A percentile compares a stretch with the other conserved stretches of the same genome.
Evolutionary conservation across 2,888 invertebrate species (phyloP).

Genomic region (Polydrusus cervinus): DNA sequence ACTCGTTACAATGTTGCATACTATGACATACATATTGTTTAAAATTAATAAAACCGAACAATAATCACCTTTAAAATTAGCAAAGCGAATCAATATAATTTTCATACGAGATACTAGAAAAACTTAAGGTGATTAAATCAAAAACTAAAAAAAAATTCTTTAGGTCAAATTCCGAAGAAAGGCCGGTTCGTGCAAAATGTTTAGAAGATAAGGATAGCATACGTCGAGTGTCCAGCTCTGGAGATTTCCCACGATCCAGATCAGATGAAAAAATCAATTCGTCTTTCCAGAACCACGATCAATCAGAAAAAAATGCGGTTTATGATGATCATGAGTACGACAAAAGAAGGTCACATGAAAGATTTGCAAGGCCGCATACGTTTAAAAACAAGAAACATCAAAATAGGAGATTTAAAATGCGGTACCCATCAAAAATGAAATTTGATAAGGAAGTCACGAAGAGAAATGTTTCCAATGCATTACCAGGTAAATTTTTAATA

Average conservation of each 20-base stretch:
- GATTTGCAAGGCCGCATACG: slow-evolving; percentile 77
- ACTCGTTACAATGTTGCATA: too few relatives aligned
- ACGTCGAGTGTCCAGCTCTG: slow-evolving; percentile 78
- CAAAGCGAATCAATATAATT: too few relatives aligned
- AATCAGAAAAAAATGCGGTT: slow-evolving; percentile 58
- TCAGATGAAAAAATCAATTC: slow-evolving; percentile 62
- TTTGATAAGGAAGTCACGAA: slow-evolving; percentile 33
- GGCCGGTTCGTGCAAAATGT: slow-evolving; percentile 65
- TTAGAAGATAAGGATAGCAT: slow-evolving; percentile 65
- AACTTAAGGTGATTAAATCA: too few relatives aligned
- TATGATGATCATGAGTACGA: slow-evolving; percentile 79
- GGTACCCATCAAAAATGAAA: slow-evolving; percentile 59
- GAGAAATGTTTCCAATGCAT: slow-evolving; percentile 17
- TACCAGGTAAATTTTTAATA: neutral
- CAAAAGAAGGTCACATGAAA: slow-evolving; percentile 77
- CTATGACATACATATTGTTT: too few relatives aligned
- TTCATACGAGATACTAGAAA: too few relatives aligned
- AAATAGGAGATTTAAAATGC: slow-evolving; percentile 59
- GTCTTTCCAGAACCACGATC: slow-evolving; percentile 63
- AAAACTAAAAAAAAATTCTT: neutral
- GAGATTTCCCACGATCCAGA: slow-evolving; percentile 73
- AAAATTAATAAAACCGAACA: too few relatives aligned
- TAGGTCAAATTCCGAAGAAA: slow-evolving; percentile 76
- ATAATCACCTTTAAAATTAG: too few relatives aligned
- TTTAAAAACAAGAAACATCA: slow-evolving; percentile 73